Evolutionary conservation across 2,797 vertebrate species (phyloP), one percentile per base, ranked within the genome.

Genomic region (Paratrypauchen microcephalus): DNA sequence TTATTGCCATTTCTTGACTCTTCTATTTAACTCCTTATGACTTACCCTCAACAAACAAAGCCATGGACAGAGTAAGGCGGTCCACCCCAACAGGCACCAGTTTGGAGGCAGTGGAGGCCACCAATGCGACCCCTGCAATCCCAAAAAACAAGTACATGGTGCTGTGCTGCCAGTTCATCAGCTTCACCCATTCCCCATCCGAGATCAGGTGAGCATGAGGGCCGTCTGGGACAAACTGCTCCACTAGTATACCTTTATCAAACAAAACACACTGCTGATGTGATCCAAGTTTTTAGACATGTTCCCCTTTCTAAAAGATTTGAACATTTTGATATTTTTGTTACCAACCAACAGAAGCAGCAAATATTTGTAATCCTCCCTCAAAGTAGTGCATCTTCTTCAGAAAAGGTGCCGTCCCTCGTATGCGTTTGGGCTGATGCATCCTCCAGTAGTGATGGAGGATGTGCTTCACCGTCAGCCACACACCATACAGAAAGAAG

Each of bases 121-220:
- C 77, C 0, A 96, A 88, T 0, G 88, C 81, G 2, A 94, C 50
- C 3, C 96, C 98, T 0, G 93, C 93, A 73, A 96, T 89, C 0
- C 94, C 94, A 0, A 92, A 99, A 92, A 99, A 99, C 23, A 99
- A 89, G 82, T 99, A 99, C 97, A 99, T 99, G 66, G 97, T 99
- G 86, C 90, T 87, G 89, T 99, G 98, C 81, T 99, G 98, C 98
- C 98, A 99, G 87, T 99, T 99, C 97, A 98, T 98, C 68, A 97
- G 83, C 86, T 98, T 97, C 12, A 96, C 92, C 98, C 98, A 99
- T 0, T 88, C 67, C 0, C 6, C 64, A 1, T 55, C 77, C 3
- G 87, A 78, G 0, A 60, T 72, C 0, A 99, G 94, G 72, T 91
- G 91, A 59, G 95, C 82, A 59, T 99, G 97, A 0, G 98, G 98